phyloP scores from a whole-genome alignment of 2,113 vertebrate species.

The Tragelaphus scriptus region DNA sequence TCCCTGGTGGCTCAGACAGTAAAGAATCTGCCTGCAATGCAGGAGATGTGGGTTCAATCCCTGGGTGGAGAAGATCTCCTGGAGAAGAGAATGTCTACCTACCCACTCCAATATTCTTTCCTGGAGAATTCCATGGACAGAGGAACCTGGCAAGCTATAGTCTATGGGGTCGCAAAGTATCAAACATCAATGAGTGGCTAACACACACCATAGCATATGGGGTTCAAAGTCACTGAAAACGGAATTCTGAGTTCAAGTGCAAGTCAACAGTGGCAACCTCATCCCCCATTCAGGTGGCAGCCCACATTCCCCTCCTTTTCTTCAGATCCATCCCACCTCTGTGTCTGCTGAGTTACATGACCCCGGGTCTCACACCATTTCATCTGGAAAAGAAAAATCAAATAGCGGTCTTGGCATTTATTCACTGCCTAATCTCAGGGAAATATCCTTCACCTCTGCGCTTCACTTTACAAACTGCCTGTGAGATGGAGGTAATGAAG shows the following conservation, averaged over 20 bases:
- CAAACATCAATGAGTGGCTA: not conserved
- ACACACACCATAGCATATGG: not conserved
- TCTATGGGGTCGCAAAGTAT: not conserved
- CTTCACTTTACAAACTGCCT: not conserved
- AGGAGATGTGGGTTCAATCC: not conserved
- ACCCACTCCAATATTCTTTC: not conserved
- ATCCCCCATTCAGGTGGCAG: not conserved
- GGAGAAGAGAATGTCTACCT: not conserved
- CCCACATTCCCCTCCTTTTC: no score
- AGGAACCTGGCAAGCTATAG: not conserved
- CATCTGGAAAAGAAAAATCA: not conserved
- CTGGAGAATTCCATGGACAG: not conserved
- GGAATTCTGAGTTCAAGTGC: not conserved
- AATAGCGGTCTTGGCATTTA: not conserved
- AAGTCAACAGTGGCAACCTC: accelerated
- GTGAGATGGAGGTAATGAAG: not conserved
- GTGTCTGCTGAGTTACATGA: not conserved
- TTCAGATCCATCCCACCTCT: not conserved
- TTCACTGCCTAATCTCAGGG: not conserved
- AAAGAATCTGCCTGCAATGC: not conserved
- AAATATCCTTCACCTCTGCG: not conserved
- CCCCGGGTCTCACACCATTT: not conserved
- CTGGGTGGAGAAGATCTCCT: not conserved
- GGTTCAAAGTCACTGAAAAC: not conserved
- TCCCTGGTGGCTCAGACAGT: not conserved